Conservation (phyloP, 35 echinoderm and acorn worm species). For the Ptychodera flava region DNA sequence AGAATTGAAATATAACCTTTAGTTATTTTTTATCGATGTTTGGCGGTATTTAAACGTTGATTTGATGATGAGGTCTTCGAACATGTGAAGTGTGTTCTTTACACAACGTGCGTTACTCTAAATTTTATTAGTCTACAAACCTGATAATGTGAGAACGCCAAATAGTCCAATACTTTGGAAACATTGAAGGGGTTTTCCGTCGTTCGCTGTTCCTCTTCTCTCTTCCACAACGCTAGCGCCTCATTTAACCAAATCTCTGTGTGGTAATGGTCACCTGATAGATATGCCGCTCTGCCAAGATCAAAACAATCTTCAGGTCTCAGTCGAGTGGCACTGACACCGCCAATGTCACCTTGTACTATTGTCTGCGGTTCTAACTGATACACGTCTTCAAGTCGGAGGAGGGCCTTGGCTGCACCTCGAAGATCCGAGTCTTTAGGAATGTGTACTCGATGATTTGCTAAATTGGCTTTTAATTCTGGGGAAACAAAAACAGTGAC, state of each 20-base stretch:
- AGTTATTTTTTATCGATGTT: too few relatives aligned
- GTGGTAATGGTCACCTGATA: conserved; percentile 81
- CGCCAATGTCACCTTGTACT: conserved; percentile 64
- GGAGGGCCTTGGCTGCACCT: conserved; percentile 63
- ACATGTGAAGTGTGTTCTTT: too few relatives aligned
- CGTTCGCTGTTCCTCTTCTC: background rate
- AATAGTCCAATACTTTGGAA: background rate
- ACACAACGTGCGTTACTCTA: too few relatives aligned
- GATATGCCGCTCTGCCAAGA: conserved; percentile 77
- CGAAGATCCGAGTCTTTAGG: conserved; percentile 60
- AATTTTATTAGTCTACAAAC: too few relatives aligned
- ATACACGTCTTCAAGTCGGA: conserved; percentile 90
- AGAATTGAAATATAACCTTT: too few relatives aligned
- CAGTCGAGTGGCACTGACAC: conserved; percentile 8
- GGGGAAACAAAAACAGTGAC: background rate
- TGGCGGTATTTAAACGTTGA: too few relatives aligned
- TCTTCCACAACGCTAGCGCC: conserved; percentile 2
- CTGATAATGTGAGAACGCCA: background rate
- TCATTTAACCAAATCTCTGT: conserved; percentile 69
- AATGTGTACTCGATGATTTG: conserved; percentile 56
- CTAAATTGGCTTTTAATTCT: conserved; percentile 35
- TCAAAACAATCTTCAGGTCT: conserved; percentile 86
- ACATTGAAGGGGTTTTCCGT: background rate
- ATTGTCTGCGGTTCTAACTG: conserved; percentile 57
- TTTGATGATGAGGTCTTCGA: too few relatives aligned